Conservation (phyloP, 2,113 vertebrate species). For the Pseudorectes ferrugineus region DNA sequence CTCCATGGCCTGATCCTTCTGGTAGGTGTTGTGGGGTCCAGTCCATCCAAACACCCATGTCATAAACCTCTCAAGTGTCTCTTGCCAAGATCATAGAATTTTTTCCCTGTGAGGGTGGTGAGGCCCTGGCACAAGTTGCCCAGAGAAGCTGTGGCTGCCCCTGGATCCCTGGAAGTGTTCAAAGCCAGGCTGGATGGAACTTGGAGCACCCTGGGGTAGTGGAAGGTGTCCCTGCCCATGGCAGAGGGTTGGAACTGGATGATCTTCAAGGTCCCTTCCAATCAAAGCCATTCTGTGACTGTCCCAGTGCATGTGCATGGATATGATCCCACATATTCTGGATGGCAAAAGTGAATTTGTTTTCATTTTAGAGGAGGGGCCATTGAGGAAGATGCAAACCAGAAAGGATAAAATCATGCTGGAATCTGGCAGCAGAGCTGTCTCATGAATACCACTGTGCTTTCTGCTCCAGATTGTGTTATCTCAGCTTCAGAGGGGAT, state of each 20-base stretch:
- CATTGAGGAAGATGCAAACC: neutral
- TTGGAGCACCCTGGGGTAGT: rapidly evolving
- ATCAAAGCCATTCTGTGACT: too few species aligned
- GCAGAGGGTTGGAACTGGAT: rapidly evolving
- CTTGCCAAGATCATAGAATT: neutral
- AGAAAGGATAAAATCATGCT: neutral
- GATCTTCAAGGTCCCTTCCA: neutral
- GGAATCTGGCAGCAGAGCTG: neutral
- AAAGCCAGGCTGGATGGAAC: rapidly evolving
- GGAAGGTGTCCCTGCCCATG: neutral
- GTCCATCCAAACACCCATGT: neutral
- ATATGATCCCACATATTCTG: too few species aligned
- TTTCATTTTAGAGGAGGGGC: neutral
- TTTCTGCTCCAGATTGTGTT: neutral
- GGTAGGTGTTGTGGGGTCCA: neutral
- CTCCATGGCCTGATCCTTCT: neutral
- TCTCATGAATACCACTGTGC: neutral
- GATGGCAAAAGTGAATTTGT: neutral
- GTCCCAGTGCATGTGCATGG: neutral
- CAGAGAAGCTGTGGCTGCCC: neutral
- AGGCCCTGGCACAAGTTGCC: neutral
- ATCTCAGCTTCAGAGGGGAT: neutral
- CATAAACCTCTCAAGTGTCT: neutral
- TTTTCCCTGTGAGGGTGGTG: neutral
- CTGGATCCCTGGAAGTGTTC: neutral